Conservation (phyloP, 2,113 vertebrate genomes). For the Nesogale talazaci region DNA sequence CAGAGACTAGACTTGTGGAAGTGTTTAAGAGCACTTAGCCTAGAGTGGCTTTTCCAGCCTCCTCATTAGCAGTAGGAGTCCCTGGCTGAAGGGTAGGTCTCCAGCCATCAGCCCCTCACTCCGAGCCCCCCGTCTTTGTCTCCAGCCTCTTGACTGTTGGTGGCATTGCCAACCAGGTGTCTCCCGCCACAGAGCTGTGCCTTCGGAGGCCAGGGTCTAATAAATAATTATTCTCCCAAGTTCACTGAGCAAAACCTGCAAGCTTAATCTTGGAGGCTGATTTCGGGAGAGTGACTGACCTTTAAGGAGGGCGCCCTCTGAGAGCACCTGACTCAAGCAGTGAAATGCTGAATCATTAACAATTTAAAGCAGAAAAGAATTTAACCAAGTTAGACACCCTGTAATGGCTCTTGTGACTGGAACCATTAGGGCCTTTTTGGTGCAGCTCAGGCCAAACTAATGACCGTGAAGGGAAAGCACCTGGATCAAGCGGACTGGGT, state of each 20-base stretch:
- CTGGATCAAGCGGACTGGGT: constrained; percentile 24
- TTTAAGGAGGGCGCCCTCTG: constrained; percentile 80
- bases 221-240: constrained; percentile 30
- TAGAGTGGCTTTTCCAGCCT: background rate
- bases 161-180: background rate
- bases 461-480: constrained; percentile 51
- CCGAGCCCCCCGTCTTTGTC: rapidly evolving
- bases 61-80: background rate
- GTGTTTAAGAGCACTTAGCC: background rate
- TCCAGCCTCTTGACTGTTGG: background rate
- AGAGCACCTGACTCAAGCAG: constrained; percentile 65
- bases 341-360: constrained; percentile 79
- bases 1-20: background rate
- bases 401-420: constrained; percentile 83
- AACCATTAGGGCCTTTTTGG: constrained; percentile 83
- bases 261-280: background rate
- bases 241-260: background rate
- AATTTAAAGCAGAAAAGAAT: constrained; percentile 83
- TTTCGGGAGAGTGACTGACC: constrained; percentile 72
- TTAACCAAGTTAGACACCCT: constrained; percentile 86
- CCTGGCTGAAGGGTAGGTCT: background rate
- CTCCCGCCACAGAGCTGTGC: background rate
- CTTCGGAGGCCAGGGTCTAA: background rate
- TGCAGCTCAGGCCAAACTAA: constrained; percentile 63
- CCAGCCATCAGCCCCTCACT: too few species aligned